Evolutionary conservation across 2,113 vertebrate species (phyloP), one percentile per base, ranked within the genome.

Genomic region (Colistium nudipinnis): DNA sequence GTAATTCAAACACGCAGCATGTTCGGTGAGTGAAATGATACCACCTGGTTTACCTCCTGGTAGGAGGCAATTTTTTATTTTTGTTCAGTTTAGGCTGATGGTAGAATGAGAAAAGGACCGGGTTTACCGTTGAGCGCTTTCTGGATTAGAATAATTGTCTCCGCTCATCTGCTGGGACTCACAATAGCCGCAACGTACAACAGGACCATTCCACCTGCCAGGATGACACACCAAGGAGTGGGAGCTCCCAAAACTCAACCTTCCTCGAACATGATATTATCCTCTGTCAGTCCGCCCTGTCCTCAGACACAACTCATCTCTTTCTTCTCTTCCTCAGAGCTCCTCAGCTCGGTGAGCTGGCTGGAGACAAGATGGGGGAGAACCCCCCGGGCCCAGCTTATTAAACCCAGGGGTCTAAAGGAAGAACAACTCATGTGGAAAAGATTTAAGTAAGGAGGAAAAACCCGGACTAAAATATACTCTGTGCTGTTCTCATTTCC

Each of bases 401-500:
- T 82, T 83, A 85, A 86, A 73, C 59, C 70, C 64, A 61, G 0
- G 13, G 63, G 68, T 80, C 65, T 41, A 66, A 77, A 61, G 78
- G 63, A 66, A 73, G 31, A 71, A 16, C 53, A 35, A 45, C 36
- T 78, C 64, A 76, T 78, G 76, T 31, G 62, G 79, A 70, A 72
- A 81, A 82, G 47, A 84, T 83, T 84, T 76, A 68, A 59, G 43
- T 60, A 41, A 63, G 56, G 20, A 38, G 38, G 47, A 72, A 62
- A n/a, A n/a, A n/a, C n/a, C n/a, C n/a, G n/a, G n/a, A n/a, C n/a
- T n/a, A n/a, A n/a, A 74, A 56, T 83, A 76, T 74, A 55, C 77
- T 66, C 52, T 24, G 8, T 74, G 74, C 60, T 71, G 82, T 62
- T 56, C 80, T 82, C 69, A 65, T 87, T 81, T 82, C 74, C 38